Conservation (phyloP, 2,888 invertebrate genomes). For the Conomelus anceps region DNA sequence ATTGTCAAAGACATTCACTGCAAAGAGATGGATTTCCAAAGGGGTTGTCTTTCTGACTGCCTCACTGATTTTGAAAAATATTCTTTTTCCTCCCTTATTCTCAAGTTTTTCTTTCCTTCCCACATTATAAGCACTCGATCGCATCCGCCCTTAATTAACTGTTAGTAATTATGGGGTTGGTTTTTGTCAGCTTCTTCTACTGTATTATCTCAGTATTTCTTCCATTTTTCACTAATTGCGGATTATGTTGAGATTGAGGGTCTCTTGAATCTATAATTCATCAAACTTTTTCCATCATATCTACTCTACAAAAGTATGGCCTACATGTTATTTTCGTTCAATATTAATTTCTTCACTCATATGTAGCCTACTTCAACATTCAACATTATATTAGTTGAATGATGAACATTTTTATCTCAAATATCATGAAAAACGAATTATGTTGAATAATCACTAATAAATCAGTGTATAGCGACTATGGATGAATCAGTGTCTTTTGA, state of each 20-base stretch:
- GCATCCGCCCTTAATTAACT: background rate
- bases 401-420: too few species aligned
- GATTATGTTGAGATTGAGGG: background rate
- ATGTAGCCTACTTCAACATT: too few species aligned
- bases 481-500: too few species aligned
- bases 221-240: background rate
- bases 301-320: too few species aligned
- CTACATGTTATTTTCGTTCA: too few species aligned
- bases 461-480: too few species aligned
- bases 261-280: background rate
- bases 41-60: background rate
- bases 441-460: too few species aligned
- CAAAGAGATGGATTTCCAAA: background rate
- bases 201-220: background rate
- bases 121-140: background rate
- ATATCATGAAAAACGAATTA: too few species aligned
- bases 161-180: conserved; percentile 2
- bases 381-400: too few species aligned
- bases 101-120: background rate
- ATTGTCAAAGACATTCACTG: too few species aligned
- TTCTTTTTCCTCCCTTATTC: background rate
- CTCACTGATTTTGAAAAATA: background rate
- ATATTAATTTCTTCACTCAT: too few species aligned
- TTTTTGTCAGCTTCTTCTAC: background rate
- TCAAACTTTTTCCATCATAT: too few species aligned